Percentiles rank a stretch among this genome's conserved stretches.
These are phyloP conservation scores for Eubasilissa splendida DNA, from an alignment of 2,888 invertebrate genomes.

Conservation along the genomic window DNA sequence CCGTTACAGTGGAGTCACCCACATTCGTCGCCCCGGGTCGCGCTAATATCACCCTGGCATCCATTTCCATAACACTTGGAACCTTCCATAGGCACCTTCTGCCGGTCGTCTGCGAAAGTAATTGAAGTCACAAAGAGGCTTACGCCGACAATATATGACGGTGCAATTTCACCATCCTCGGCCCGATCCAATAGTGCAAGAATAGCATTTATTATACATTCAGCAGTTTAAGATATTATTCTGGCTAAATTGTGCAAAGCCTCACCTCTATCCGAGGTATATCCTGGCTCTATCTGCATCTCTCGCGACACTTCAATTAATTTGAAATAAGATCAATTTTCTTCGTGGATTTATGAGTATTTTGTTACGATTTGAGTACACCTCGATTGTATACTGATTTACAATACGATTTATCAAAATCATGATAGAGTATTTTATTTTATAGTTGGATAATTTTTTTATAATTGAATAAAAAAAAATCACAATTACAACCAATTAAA, in stretches of 20 bases:
- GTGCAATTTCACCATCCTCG: slow-evolving; percentile 54
- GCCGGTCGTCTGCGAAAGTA: slow-evolving; percentile 52
- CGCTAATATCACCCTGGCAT: slow-evolving; percentile 35
- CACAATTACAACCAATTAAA: no score
- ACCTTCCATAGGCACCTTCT: slow-evolving; percentile 34
- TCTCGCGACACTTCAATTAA: slow-evolving; percentile 37
- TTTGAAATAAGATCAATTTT: slow-evolving; percentile 29
- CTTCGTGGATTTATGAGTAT: not conserved
- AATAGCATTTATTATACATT: slow-evolving; percentile 56
- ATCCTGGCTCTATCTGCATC: not conserved
- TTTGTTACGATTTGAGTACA: no score
- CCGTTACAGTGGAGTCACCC: not conserved
- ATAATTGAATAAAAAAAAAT: no score
- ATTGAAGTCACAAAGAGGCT: slow-evolving; percentile 58
- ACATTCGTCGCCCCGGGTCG: not conserved
- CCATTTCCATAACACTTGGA: slow-evolving; percentile 49
- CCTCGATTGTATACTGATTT: no score
- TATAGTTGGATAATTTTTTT: no score
- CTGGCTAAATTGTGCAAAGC: slow-evolving; percentile 45
- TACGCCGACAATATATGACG: slow-evolving; percentile 58
- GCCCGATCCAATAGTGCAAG: slow-evolving; percentile 57
- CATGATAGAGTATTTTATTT: no score
- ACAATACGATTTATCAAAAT: no score
- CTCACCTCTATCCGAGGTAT: slow-evolving; percentile 12
- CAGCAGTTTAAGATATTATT: slow-evolving; percentile 53